Evolutionary conservation across 2,888 invertebrate genomes (phyloP), one percentile per base, ranked within the genome.

Genomic region (Lasiommata megera): DNA sequence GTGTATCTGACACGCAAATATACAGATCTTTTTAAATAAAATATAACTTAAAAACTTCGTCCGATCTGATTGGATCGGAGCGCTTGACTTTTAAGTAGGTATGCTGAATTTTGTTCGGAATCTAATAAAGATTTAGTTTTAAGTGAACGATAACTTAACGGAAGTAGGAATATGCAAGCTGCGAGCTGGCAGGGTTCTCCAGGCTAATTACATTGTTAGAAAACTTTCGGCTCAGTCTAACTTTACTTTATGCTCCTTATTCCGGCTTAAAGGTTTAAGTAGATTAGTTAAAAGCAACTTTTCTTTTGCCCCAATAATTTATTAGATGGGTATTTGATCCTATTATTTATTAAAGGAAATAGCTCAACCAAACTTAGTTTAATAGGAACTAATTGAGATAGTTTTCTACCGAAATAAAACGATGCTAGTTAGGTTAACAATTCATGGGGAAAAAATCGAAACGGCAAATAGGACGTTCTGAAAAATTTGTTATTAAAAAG

Each of bases 131-230:
- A 57, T 54, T 43, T 43, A 44, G 58, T 54, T 54, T 53, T 43
- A 44, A 58, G 54, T 37, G 54, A 48, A 43, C 54, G 12, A 43
- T 58, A 58, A 54, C 36, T 58, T 43, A 38, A 36, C 37, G 31
- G 40, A 48, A 50, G 54, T 44, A 38, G 54, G 29, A 50, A 48
- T 54, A 54, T 54, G 51, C 60, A 37, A 60, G 54, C 50, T 44
- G 38, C 23, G 43, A 54, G 57, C 43, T 60, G 54, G 54, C 46
- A 36, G 51, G 57, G 54, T 57, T 54, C 48, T 51, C 44, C 41
- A 31, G 29, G 54, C 50, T 57, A 60, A 57, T 47, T 57, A 54
- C 54, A 60, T 57, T 60, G 60, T 60, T 60, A 46, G 54, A 36
- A 41, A 57, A 57, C 41, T 52, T 38, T 41, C n/a, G 51, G 28